Evolutionary conservation across 1,140 invertebrate species (phyloP), one percentile per base, ranked within the genome.

Genomic region (Drosophila kurseongensis): DNA sequence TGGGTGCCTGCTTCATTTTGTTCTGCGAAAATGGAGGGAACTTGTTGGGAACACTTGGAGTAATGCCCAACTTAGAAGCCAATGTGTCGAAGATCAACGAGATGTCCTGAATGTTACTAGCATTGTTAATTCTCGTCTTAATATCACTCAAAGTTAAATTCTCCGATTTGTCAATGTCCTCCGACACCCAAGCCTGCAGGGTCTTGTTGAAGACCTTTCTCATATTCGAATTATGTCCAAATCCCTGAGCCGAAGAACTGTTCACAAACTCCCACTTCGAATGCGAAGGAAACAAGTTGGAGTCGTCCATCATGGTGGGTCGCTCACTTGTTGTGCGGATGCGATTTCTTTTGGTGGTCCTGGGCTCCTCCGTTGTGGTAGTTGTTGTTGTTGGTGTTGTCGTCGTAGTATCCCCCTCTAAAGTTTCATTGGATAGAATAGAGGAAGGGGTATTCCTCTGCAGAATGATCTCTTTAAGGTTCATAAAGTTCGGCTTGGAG

Each of bases 191-290:
- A 5, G 92, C 92, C 35, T 92, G 92, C 14, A 92, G 48, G 0
- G 92, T 92, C 57, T 92, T 84, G 44, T 92, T 92, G 44, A 91
- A 92, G 0, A 92, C 86, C 55, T 85, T 91, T 2, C 82, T 68
- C 85, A 92, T 91, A 18, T 90, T 83, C 7, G 80, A 67, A 36
- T 72, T 78, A 13, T 89, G 79, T 0, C 78, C 85, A 13, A 75
- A 80, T 51, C 81, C 78, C 0, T 80, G 52, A 0, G 58, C 67
- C 0, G 91, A 57, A 0, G 91, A 86, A 51, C 84, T 92, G 23
- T 92, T 92, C 8, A 90, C 75, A 38, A 89, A 92, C 38, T 92
- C 88, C 89, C 89, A 92, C 69, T 92, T 92, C 6, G 92, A 90
- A 18, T 92, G 91, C 10, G 88, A 88, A 29, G 92, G 92, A 51